phyloP scores from a whole-genome alignment of 2,888 invertebrate genomes.

The Caenorhabditis wallacei region DNA sequence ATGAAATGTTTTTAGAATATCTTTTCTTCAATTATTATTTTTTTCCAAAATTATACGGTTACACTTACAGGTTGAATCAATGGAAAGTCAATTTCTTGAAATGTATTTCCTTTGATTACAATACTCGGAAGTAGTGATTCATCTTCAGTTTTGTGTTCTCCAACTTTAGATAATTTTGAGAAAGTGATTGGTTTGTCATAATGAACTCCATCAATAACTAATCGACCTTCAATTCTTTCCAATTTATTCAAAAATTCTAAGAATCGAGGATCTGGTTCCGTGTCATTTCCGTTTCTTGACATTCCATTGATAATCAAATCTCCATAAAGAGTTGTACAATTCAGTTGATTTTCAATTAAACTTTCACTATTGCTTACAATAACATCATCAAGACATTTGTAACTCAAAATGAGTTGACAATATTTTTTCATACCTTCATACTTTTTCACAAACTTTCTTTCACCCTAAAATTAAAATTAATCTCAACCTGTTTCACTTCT shows the following conservation, averaged over 20 bases:
- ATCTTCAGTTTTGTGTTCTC: not conserved
- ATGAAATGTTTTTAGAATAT: no score
- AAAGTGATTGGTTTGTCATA: not conserved
- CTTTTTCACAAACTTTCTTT: no score
- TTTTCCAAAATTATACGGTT: no score
- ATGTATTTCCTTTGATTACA: not conserved
- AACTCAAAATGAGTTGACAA: conserved; percentile 2
- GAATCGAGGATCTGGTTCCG: no score
- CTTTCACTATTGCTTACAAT: not conserved
- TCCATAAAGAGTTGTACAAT: not conserved
- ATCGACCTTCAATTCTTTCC: not conserved
- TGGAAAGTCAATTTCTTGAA: not conserved
- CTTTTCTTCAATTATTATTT: no score
- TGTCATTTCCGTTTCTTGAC: no score
- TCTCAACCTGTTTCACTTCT: no score
- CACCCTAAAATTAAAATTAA: not conserved
- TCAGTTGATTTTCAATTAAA: not conserved
- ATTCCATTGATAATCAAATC: conserved; percentile 10
- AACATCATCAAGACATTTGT: conserved; percentile 23
- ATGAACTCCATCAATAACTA: not conserved
- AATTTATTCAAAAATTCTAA: not conserved
- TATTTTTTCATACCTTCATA: not conserved
- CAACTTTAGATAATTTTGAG: not conserved
- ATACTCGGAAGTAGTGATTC: not conserved
- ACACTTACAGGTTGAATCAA: not conserved